Evolutionary conservation across 2,888 invertebrate species (phyloP).

Genomic region (Pegoplata infirma): DNA sequence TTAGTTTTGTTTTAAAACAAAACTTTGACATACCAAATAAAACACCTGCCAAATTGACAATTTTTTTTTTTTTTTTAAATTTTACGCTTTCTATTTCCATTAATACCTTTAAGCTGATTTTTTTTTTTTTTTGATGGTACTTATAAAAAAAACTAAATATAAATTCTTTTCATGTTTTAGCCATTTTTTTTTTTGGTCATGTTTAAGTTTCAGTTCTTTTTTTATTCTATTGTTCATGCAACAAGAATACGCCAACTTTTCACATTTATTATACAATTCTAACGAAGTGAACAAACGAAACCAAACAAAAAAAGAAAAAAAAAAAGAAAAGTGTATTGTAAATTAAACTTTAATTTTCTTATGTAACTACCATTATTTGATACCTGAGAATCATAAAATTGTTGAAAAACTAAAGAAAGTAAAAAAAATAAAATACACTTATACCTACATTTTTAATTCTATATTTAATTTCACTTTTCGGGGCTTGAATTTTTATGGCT

Average conservation of each 20-base stretch:
- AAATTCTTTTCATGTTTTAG: neutral
- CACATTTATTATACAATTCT: neutral
- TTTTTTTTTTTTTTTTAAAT: too few species aligned
- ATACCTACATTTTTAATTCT: too few species aligned
- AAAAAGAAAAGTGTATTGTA: too few species aligned
- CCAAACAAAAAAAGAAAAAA: neutral
- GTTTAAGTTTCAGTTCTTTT: neutral
- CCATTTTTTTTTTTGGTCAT: neutral
- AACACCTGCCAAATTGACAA: too few species aligned
- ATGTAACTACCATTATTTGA: neutral
- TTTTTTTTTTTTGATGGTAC: too few species aligned
- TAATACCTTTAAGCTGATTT: too few species aligned
- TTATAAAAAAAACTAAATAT: too few species aligned
- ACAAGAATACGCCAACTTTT: neutral
- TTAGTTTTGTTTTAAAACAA: too few species aligned
- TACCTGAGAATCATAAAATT: neutral
- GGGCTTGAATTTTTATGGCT: too few species aligned
- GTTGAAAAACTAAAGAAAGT: neutral
- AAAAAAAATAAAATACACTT: neutral
- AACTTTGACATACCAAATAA: too few species aligned
- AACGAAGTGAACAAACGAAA: neutral
- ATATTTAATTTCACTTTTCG: too few species aligned
- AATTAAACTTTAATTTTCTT: constrained; percentile 17
- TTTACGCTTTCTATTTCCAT: too few species aligned
- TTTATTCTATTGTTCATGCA: neutral